phyloP scores from a whole-genome alignment of 2,113 vertebrate species.

The Alligator sinensis region DNA sequence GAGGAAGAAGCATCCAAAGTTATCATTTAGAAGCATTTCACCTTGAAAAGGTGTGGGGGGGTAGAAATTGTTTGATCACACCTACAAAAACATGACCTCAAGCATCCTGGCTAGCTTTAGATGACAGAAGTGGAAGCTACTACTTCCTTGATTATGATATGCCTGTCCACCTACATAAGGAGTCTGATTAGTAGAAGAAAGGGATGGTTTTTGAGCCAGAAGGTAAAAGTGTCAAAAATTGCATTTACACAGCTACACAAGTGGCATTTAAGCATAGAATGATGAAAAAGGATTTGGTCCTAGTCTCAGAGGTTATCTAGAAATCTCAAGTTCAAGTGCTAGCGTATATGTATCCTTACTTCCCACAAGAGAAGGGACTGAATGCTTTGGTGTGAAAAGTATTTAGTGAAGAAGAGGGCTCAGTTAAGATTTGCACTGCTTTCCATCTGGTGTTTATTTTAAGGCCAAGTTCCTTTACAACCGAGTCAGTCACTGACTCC shows the following conservation, averaged over 20 bases:
- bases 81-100: neutral
- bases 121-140: neutral
- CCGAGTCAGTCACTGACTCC: neutral
- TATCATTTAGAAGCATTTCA: accelerated
- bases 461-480: neutral
- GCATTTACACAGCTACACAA: no score
- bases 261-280: no score
- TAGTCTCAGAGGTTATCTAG: neutral
- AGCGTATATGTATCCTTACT: neutral
- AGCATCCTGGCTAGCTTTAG: neutral
- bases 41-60: neutral
- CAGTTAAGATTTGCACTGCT: neutral
- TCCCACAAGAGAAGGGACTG: neutral
- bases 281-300: no score
- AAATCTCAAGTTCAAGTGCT: neutral
- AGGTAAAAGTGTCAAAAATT: no score
- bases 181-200: neutral
- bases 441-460: neutral
- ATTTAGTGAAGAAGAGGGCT: neutral
- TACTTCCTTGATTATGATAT: neutral
- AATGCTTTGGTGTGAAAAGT: neutral
- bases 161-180: neutral
- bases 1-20: neutral
- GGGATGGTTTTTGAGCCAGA: neutral
- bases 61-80: neutral